Conservation (phyloP, 2,113 vertebrate genomes). For the Phodopus roborovskii region DNA sequence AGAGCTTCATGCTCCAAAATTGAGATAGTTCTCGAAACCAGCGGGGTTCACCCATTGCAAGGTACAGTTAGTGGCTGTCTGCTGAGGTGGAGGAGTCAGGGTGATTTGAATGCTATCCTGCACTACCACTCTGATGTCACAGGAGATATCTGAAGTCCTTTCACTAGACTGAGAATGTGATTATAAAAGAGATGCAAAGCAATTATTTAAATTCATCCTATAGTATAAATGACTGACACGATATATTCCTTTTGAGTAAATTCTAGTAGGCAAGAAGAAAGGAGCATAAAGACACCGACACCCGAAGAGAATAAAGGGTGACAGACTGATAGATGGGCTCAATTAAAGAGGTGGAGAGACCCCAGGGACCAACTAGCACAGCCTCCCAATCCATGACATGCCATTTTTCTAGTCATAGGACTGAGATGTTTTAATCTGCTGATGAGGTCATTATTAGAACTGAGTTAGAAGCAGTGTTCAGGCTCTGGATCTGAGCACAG, state of each 20-base stretch:
- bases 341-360: background rate
- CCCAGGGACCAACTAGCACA: background rate
- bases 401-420: background rate
- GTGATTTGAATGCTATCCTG: background rate
- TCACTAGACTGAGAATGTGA: slow-evolving; percentile 22
- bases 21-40: slow-evolving; percentile 10
- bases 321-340: slow-evolving; percentile 1
- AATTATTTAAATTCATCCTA: slow-evolving; percentile 57
- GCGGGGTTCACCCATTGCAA: background rate
- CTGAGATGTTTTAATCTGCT: background rate
- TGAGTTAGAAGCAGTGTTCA: background rate
- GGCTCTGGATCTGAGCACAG: background rate
- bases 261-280: slow-evolving; percentile 28
- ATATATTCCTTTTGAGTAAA: slow-evolving; percentile 34
- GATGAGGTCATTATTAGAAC: background rate
- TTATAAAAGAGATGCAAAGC: background rate
- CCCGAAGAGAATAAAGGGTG: background rate
- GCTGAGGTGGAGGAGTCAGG: background rate
- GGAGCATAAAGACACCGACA: slow-evolving; percentile 29
- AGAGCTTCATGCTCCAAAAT: background rate
- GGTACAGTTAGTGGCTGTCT: background rate
- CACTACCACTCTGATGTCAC: slow-evolving; percentile 21
- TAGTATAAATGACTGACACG: background rate
- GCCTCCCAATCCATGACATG: background rate
- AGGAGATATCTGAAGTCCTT: slow-evolving; percentile 11